Evolutionary conservation across 2,888 invertebrate genomes (phyloP).

Genomic region (Alcis repandata): DNA sequence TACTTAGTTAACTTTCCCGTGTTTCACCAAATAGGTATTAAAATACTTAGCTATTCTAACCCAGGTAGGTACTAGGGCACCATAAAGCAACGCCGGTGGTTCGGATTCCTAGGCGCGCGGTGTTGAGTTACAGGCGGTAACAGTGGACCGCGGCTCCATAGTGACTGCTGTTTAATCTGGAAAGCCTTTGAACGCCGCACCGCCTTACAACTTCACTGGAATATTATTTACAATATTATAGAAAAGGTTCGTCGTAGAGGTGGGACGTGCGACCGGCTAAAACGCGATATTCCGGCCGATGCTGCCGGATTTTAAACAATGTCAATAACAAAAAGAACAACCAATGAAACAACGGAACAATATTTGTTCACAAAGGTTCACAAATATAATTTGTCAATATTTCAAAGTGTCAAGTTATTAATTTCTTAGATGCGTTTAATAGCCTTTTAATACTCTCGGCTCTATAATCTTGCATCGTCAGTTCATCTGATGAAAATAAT

Average conservation of each 20-base stretch:
- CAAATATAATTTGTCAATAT: too few species aligned
- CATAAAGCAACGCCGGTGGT: slow-evolving; percentile 52
- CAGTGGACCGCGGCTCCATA: not conserved
- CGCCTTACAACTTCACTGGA: slow-evolving; percentile 15
- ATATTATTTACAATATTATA: slow-evolving; percentile 39
- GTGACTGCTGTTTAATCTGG: slow-evolving; percentile 24
- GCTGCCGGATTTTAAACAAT: not conserved
- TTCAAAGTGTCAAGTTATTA: too few species aligned
- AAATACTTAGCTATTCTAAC: slow-evolving; percentile 23
- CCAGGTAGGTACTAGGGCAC: slow-evolving; percentile 22
- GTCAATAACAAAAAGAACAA: too few species aligned
- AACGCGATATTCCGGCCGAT: not conserved
- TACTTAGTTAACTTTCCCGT: too few species aligned
- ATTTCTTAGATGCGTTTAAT: too few species aligned
- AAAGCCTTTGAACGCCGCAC: slow-evolving; percentile 66
- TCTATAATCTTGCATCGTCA: too few species aligned
- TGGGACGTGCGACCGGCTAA: not conserved
- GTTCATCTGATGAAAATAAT: too few species aligned
- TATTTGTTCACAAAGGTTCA: too few species aligned
- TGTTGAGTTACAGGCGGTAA: slow-evolving; percentile 65
- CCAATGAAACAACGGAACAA: too few species aligned
- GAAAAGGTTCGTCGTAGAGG: slow-evolving; percentile 19
- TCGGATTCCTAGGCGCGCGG: slow-evolving; percentile 70
- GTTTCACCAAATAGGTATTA: too few species aligned
- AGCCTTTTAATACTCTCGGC: too few species aligned